phyloP scores from a whole-genome alignment of 2,888 invertebrate species.

The Vanessa cardui region DNA sequence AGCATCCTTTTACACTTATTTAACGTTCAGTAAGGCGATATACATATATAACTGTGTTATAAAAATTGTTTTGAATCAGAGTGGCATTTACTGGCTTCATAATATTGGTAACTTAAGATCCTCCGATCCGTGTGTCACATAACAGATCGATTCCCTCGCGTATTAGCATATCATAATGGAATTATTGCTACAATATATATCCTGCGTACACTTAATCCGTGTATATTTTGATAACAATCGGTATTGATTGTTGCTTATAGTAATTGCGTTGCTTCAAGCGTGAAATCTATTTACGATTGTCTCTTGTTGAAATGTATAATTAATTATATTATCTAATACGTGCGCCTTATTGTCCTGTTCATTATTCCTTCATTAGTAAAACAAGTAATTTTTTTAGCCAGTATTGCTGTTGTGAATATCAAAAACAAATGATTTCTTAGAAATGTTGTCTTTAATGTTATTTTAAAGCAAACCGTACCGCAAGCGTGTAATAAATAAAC shows the following conservation, averaged over 20 bases:
- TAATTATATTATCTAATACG: slow-evolving; percentile 5
- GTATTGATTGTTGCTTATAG: slow-evolving; percentile 17
- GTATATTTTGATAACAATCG: slow-evolving; percentile 27
- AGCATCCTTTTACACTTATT: too few species aligned
- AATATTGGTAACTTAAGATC: background rate
- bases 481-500: too few species aligned
- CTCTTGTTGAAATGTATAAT: slow-evolving; percentile 1
- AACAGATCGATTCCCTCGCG: slow-evolving; percentile 17
- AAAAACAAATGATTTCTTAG: too few species aligned
- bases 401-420: too few species aligned
- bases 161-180: slow-evolving; percentile 30
- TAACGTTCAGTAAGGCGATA: too few species aligned
- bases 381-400: too few species aligned
- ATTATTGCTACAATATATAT: slow-evolving; percentile 24
- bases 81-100: too few species aligned
- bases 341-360: background rate
- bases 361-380: too few species aligned
- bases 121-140: background rate
- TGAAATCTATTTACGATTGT: slow-evolving; percentile 10
- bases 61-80: too few species aligned
- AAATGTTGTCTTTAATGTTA: too few species aligned
- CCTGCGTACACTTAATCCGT: slow-evolving; percentile 16
- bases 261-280: slow-evolving; percentile 18
- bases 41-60: too few species aligned
- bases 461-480: too few species aligned